Evolutionary conservation across 2,113 vertebrate species (phyloP), one percentile per base, ranked within the genome.

Genomic region (Varanus salvator): DNA sequence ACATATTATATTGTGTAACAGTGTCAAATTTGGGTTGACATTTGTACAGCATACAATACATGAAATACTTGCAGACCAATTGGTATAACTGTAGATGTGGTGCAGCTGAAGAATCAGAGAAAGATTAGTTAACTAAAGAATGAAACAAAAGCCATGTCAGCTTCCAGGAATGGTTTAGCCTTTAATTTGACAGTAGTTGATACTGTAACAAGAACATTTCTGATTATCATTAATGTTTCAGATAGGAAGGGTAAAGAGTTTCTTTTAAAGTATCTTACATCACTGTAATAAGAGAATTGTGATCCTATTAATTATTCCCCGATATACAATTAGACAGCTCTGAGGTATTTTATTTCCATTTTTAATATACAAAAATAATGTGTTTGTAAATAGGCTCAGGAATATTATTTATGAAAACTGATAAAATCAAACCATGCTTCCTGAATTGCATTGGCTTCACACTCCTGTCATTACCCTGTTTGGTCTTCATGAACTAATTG

Each of bases 401-500:
- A 92, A 57, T 80, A 17, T 38, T 44, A 44, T 60, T 76, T 34
- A 48, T 77, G 57, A 50, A 78, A 64, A 27, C 29, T 2, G 11
- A 8, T 2, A 23, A 66, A 64, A 89, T 31, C 3, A 64, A 75
- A 44, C 17, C 27, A 52, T 66, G 48, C 50, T 34, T 76, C 64
- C 48, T 52, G 86, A 48, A 83, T 75, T 44, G 54, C 17, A 75
- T 64, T 77, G 27, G 74, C 74, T 77, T 66, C 84, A 44, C 78
- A 54, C 69, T 87, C 4, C 0, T 87, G 6, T 86, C 52, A 90
- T 91, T 71, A 5, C 44, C 91, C 85, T 78, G 27, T 87, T 95
- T 95, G 0, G 17, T 54, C 88, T 95, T 96, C 92, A 90, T 77
- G 88, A 5, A 50, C 84, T 19, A 44, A 68, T 87, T 94, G 94